A percentile compares a stretch with the other conserved stretches of the same genome.
These are phyloP conservation scores for Lepisosteus osseus DNA, from an alignment of 2,113 vertebrate species.

Conservation along the genomic window DNA sequence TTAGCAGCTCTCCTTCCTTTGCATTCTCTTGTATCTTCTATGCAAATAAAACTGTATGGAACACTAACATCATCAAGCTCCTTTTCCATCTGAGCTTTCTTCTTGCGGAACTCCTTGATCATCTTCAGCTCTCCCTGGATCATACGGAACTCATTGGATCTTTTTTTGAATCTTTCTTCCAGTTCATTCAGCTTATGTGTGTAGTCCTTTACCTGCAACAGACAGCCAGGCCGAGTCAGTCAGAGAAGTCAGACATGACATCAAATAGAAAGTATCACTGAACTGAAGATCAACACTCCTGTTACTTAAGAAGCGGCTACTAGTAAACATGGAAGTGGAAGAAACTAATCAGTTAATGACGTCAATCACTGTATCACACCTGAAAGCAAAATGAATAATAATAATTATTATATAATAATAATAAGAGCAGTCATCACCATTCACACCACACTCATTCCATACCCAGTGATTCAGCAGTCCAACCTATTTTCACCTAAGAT, in stretches of 20 bases:
- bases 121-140: constrained; percentile 72
- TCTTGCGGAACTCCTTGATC: constrained; percentile 71
- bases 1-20: background rate
- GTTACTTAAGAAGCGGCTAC: too few relatives aligned
- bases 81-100: constrained; percentile 72
- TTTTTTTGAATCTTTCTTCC: constrained; percentile 66
- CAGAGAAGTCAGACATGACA: background rate
- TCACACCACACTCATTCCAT: too few relatives aligned
- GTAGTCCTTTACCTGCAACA: constrained; percentile 60
- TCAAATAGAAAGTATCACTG: background rate
- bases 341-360: too few relatives aligned
- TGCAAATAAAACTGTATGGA: background rate
- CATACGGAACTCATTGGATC: constrained; percentile 66
- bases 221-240: constrained; percentile 20
- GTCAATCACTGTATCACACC: too few relatives aligned
- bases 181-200: constrained; percentile 57
- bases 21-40: constrained; percentile 24
- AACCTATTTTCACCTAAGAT: too few relatives aligned
- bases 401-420: too few relatives aligned
- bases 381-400: too few relatives aligned
- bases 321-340: too few relatives aligned
- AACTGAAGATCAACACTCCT: background rate
- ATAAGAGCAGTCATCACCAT: too few relatives aligned
- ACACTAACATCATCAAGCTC: constrained; percentile 62
- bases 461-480: too few relatives aligned